Conservation (phyloP, 2,888 invertebrate species). For the Bhutanitis thaidina region DNA sequence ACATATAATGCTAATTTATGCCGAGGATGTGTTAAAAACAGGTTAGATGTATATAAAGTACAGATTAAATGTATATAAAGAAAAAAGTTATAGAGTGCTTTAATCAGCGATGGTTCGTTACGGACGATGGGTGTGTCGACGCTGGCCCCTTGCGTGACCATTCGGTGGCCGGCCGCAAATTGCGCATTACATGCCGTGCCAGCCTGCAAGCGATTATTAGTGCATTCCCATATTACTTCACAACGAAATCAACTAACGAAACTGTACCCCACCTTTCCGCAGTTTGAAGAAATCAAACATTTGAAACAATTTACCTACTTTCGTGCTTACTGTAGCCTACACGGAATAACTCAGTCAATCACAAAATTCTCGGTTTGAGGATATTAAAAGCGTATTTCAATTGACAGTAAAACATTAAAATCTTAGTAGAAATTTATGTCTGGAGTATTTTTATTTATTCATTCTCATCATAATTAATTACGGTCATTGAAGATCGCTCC, state of each 20-base stretch:
- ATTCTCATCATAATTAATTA: not conserved
- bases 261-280: conserved; percentile 60
- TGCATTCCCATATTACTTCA: conserved; percentile 73
- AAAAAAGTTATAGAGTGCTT: too few relatives aligned
- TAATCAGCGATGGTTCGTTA: not conserved
- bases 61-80: too few relatives aligned
- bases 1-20: too few relatives aligned
- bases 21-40: too few relatives aligned
- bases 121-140: not conserved
- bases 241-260: conserved; percentile 65
- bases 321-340: conserved; percentile 4
- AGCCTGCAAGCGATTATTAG: conserved; percentile 65
- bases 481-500: not conserved
- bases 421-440: not conserved
- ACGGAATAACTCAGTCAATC: conserved; percentile 12
- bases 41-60: too few relatives aligned
- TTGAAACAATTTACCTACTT: conserved; percentile 8
- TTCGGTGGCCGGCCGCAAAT: conserved; percentile 62
- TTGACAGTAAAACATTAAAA: not conserved
- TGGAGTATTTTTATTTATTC: not conserved
- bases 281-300: conserved; percentile 12
- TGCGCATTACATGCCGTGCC: conserved; percentile 69
- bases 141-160: conserved; percentile 58
- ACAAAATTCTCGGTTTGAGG: not conserved
- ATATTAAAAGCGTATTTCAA: not conserved